phyloP scores from a whole-genome alignment of 1,140 invertebrate genomes.

The Arctopsyche grandis region DNA sequence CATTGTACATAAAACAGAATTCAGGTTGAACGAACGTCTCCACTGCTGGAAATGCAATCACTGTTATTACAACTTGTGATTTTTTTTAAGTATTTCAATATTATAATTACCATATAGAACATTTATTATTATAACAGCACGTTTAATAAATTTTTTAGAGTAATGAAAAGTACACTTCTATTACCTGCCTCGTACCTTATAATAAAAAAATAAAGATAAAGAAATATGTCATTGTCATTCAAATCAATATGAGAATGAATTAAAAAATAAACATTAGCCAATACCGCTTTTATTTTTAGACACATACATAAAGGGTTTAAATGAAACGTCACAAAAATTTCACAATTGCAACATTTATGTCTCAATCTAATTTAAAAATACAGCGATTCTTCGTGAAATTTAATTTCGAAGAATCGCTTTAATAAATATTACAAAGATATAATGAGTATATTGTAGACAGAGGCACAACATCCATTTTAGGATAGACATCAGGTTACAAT shows the following conservation, averaged over 20 bases:
- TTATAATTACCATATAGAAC: not conserved
- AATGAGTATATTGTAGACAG: conserved; percentile 49
- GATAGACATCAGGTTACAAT: conserved; percentile 48
- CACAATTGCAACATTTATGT: conserved; percentile 54
- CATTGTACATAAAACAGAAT: no score
- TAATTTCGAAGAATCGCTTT: conserved; percentile 43
- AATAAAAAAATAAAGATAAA: no score
- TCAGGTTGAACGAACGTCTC: not conserved
- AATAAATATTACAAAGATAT: conserved; percentile 52
- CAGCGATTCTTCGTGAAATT: conserved; percentile 47
- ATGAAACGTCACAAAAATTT: conserved; percentile 22
- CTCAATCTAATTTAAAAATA: conserved; percentile 53
- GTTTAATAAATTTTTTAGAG: conserved; percentile 12
- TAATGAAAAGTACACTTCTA: not conserved
- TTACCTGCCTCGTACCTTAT: no score
- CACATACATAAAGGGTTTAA: not conserved
- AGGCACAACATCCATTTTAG: conserved; percentile 54
- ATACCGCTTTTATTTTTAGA: not conserved
- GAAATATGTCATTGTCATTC: no score
- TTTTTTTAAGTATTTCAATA: conserved; percentile 3
- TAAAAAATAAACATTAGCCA: not conserved
- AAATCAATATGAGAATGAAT: no score
- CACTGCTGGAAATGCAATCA: conserved; percentile 31
- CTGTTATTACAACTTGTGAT: not conserved
- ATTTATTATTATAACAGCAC: conserved; percentile 4